Percentiles rank a stretch among this genome's conserved stretches.
phyloP scores from a whole-genome alignment of 2,888 invertebrate species.

The Crocallis elinguaria region DNA sequence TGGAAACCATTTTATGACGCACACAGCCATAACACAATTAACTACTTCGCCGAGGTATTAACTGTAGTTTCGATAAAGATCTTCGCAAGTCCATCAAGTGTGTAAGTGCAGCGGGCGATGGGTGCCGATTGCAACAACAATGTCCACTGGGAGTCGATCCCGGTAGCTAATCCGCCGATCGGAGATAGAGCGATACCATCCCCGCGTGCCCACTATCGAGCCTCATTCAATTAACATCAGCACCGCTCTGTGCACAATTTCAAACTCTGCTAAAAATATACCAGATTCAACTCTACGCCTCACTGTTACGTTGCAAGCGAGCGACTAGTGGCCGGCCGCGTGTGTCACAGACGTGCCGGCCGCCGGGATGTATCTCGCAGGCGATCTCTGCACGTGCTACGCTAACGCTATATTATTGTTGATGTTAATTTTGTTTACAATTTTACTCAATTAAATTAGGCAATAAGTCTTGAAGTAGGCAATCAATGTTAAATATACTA shows the following conservation, averaged over 20 bases:
- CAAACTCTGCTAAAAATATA: not conserved
- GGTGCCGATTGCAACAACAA: too few species aligned
- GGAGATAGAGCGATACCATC: conserved; percentile 1
- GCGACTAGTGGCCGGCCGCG: not conserved
- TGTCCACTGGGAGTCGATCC: too few species aligned
- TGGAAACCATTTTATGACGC: not conserved
- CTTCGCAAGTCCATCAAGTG: not conserved
- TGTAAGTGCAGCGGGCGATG: not conserved
- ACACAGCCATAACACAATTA: not conserved
- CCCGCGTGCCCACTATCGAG: conserved; percentile 28
- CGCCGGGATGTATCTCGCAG: too few species aligned
- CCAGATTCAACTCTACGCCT: not conserved
- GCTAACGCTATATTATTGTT: not conserved
- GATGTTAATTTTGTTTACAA: conserved; percentile 3
- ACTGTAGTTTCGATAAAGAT: conserved; percentile 11
- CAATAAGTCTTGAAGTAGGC: too few species aligned
- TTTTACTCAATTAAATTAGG: not conserved
- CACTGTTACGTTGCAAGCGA: too few species aligned
- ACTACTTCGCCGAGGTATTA: conserved; percentile 6
- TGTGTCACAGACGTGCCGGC: too few species aligned
- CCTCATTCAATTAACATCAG: conserved; percentile 44
- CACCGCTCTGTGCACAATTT: not conserved
- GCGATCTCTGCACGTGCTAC: conserved; percentile 8
- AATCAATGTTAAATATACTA: too few species aligned
- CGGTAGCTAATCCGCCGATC: not conserved